phyloP scores from a whole-genome alignment of 1,140 invertebrate species.

The Hermetia illucens region DNA sequence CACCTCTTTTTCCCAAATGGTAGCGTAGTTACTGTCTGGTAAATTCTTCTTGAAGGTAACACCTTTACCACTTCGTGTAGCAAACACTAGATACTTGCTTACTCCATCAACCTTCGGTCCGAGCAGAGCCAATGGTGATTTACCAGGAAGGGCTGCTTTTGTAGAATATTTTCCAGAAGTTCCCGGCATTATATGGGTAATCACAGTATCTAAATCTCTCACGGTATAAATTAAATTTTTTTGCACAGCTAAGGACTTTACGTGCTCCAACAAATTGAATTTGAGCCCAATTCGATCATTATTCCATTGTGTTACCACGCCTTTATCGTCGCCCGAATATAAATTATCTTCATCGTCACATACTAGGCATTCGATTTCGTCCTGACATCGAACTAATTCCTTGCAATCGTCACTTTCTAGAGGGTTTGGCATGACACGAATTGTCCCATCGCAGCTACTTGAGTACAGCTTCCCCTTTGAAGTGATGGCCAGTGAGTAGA shows the following conservation, averaged over 20 bases:
- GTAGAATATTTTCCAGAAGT: slow-evolving; percentile 25
- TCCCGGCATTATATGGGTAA: slow-evolving; percentile 16
- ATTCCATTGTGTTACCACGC: slow-evolving; percentile 25
- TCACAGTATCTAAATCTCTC: slow-evolving; percentile 22
- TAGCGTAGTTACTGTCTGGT: slow-evolving; percentile 12
- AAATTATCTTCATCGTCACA: slow-evolving; percentile 18
- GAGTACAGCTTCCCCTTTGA: slow-evolving; percentile 23
- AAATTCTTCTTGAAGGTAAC: slow-evolving; percentile 18
- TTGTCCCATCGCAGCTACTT: slow-evolving; percentile 26
- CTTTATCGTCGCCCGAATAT: slow-evolving; percentile 28
- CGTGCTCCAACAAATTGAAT: slow-evolving; percentile 27
- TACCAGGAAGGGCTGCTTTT: slow-evolving; percentile 21
- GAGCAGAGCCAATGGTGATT: slow-evolving; percentile 19
- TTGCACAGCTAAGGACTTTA: slow-evolving; percentile 24
- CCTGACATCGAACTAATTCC: slow-evolving; percentile 21
- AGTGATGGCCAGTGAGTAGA: slow-evolving; percentile 24
- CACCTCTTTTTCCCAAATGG: slow-evolving; percentile 17
- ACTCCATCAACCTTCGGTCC: slow-evolving; percentile 14
- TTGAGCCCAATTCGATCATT: slow-evolving; percentile 27
- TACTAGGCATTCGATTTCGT: slow-evolving; percentile 24
- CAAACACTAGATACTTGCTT: slow-evolving; percentile 17
- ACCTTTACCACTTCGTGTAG: slow-evolving; percentile 25
- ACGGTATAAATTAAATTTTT: slow-evolving; percentile 21
- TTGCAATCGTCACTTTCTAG: slow-evolving; percentile 12
- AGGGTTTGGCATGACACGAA: slow-evolving; percentile 21